These are phyloP conservation scores for Cydia amplana DNA, from an alignment of 1,140 invertebrate species.

Conservation along the genomic window DNA sequence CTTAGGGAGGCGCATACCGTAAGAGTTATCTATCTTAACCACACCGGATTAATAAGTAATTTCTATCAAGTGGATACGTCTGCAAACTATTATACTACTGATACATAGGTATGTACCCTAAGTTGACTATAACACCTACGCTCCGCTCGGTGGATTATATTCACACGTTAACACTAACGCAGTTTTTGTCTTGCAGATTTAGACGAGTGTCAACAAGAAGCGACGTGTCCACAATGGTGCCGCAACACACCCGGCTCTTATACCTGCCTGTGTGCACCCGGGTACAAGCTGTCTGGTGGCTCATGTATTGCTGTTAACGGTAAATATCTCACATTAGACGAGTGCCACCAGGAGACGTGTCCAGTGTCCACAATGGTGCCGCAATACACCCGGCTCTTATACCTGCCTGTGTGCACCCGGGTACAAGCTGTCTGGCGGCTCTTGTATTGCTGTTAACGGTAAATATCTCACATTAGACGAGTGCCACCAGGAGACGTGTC, in stretches of 20 bases:
- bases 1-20: no score
- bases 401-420: slow-evolving; percentile 88
- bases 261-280: slow-evolving; percentile 87
- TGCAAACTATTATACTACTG: no score
- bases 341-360: no score
- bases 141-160: no score
- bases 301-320: slow-evolving; percentile 85
- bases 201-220: slow-evolving; percentile 87
- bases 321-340: slow-evolving; percentile 57
- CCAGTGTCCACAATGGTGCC: slow-evolving; percentile 88
- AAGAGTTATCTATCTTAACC: no score
- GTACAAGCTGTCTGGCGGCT: slow-evolving; percentile 81
- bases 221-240: slow-evolving; percentile 90
- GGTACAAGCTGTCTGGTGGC: slow-evolving; percentile 82
- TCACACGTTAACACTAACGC: no score
- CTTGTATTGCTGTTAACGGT: slow-evolving; percentile 86
- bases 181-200: slow-evolving; percentile 77
- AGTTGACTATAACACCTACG: no score
- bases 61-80: no score
- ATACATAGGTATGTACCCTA: no score
- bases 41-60: no score
- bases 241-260: slow-evolving; percentile 86
- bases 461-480: slow-evolving; percentile 39
- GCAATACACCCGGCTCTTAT: slow-evolving; percentile 86
- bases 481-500: no score